phyloP scores from a whole-genome alignment of 1,140 invertebrate species.

The Leguminivora glycinivorella region DNA sequence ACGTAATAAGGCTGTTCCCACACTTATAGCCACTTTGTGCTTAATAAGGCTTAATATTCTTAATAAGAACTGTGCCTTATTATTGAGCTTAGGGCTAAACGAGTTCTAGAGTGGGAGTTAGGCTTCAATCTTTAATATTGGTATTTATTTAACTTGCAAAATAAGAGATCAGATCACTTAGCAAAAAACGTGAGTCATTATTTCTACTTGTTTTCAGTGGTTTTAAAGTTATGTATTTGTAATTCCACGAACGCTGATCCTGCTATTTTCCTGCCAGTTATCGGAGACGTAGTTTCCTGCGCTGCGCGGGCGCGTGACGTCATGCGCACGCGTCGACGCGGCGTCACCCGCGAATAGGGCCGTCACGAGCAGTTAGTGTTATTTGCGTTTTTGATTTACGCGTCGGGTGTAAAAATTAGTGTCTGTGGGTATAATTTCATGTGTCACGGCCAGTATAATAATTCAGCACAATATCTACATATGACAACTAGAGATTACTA shows the following conservation, averaged over 20 bases:
- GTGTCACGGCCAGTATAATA: too few species aligned
- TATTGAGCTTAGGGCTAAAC: too few species aligned
- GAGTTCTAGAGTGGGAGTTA: too few species aligned
- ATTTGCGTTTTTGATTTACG: background rate
- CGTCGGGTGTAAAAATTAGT: background rate
- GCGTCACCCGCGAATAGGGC: conserved; percentile 9
- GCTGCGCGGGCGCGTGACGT: conserved; percentile 3
- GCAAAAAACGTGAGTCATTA: background rate
- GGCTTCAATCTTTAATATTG: too few species aligned
- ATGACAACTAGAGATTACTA: too few species aligned
- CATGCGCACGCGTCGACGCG: conserved; percentile 2
- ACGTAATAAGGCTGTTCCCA: too few species aligned
- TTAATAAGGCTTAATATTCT: too few species aligned
- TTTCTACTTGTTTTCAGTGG: background rate
- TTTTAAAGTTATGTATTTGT: background rate
- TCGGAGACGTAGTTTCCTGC: background rate
- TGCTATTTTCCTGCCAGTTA: conserved; percentile 1
- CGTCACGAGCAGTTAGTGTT: background rate
- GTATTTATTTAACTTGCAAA: background rate
- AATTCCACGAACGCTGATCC: background rate
- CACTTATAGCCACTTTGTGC: too few species aligned
- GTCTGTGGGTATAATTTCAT: too few species aligned
- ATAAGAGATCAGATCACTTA: background rate
- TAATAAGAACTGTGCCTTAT: too few species aligned
- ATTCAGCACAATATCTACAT: too few species aligned